Conservation (phyloP, 2,113 vertebrate genomes). For the Rhizomys pruinosus region DNA sequence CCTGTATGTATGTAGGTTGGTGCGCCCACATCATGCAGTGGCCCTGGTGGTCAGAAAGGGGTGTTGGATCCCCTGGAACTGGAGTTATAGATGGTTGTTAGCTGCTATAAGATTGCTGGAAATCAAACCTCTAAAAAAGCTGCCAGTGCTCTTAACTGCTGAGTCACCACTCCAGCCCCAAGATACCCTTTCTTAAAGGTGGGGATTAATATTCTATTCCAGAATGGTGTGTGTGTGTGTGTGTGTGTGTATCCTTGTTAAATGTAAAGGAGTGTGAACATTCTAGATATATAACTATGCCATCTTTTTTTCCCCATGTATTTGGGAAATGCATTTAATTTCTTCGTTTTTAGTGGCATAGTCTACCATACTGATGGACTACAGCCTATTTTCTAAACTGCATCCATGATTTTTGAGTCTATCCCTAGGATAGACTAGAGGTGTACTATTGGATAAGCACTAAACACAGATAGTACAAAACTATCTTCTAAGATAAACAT, state of each 20-base stretch:
- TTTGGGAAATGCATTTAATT: conserved; percentile 1
- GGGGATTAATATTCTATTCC: conserved; percentile 17
- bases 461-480: background rate
- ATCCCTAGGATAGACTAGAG: conserved; percentile 25
- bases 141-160: too few species aligned
- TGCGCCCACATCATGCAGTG: too few species aligned
- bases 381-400: background rate
- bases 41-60: too few species aligned
- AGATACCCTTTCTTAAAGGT: background rate
- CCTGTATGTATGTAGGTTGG: too few species aligned
- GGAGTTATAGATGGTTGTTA: too few species aligned
- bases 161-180: too few species aligned
- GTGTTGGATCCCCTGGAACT: too few species aligned
- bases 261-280: background rate
- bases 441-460: background rate
- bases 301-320: background rate
- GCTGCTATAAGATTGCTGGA: too few species aligned
- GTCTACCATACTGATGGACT: background rate
- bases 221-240: background rate
- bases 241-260: background rate
- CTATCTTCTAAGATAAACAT: background rate
- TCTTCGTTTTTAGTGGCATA: conserved; percentile 31
- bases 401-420: background rate
- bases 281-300: background rate
- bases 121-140: too few species aligned